Base-by-base conservation (phyloP, 2,888 invertebrate species). In the Himalopsyche tibetana region DNA sequence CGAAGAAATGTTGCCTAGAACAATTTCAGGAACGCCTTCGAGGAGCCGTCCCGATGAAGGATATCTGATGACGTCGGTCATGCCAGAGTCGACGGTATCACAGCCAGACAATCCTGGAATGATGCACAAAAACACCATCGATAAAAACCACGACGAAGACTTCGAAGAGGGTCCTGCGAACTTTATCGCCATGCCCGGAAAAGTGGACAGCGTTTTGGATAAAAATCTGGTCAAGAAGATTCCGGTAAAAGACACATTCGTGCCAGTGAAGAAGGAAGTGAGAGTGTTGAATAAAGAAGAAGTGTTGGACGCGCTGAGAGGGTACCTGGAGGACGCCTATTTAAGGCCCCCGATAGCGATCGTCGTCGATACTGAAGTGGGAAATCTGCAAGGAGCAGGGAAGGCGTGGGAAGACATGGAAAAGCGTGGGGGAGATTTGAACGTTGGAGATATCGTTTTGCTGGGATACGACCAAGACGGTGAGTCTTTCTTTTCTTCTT, bases 401-500 rank as follows among this genome's bases (percentile, higher is more conserved):
- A 92, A 92, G 0, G 92, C 93, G 0, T 93, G 93, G 92, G 91
- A 91, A 42, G 92, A 93, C 82, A 88, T 93, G 86, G 91, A 90
- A 0, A 90, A 89, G 0, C 91, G 90, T 2, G 91, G 91, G 0
- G 89, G 89, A 12, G 81, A 74, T 6, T 88, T 93, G 28, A 92
- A 93, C 55, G 89, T 93, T 4, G 91, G 92, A 0, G 92, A 93
- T 51, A 91, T 93, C 0, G 91, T 93, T 36, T 90, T 93, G 0
- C 91, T 93, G 17, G 93, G 93, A n/a, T 93, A 93, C 69, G 93
- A 93, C 88, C 91, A 91, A 0, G 92, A 93, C 88, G 93, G 93
- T 93, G 88, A 91, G 91, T 89, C 6, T 55, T 81, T 85, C 86
- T 88, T 38, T 80, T 38, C 19, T n/a, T n/a, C n/a, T n/a, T n/a